Percentiles rank a stretch among this genome's conserved stretches.
phyloP scores from a whole-genome alignment of 2,888 invertebrate genomes.

The Trichogramma evanescens region DNA sequence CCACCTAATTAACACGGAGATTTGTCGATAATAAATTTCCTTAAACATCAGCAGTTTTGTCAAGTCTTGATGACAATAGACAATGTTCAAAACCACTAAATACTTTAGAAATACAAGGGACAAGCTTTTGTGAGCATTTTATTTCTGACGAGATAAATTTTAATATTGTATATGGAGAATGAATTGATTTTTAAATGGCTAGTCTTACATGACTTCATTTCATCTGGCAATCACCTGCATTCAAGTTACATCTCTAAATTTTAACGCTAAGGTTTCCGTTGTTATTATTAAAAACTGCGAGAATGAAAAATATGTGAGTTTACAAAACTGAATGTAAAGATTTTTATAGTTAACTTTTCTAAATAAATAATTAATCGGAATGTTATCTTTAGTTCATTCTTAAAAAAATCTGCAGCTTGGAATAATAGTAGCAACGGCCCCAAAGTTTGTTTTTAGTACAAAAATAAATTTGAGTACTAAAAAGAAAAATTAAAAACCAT shows the following conservation, averaged over 20 bases:
- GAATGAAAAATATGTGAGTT: too few relatives aligned
- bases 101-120: slow-evolving; percentile 29
- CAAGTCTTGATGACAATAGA: slow-evolving; percentile 9
- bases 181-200: slow-evolving; percentile 35
- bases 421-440: too few relatives aligned
- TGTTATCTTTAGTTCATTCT: too few relatives aligned
- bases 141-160: slow-evolving; percentile 34
- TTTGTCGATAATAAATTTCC: slow-evolving; percentile 39
- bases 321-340: too few relatives aligned
- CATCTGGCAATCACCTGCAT: slow-evolving; percentile 35
- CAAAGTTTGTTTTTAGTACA: too few relatives aligned
- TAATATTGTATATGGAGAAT: slow-evolving; percentile 42
- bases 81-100: slow-evolving; percentile 21
- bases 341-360: too few relatives aligned
- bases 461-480: too few relatives aligned
- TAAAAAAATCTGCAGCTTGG: too few relatives aligned
- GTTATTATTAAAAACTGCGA: not conserved
- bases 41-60: slow-evolving; percentile 21
- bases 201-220: slow-evolving; percentile 39
- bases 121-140: slow-evolving; percentile 38
- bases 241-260: slow-evolving; percentile 30
- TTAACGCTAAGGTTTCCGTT: slow-evolving; percentile 30
- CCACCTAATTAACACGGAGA: slow-evolving; percentile 38
- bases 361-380: too few relatives aligned
- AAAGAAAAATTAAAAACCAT: too few relatives aligned